phyloP scores from a whole-genome alignment of 2,888 invertebrate species.

The Kryphioiulus occultus region DNA sequence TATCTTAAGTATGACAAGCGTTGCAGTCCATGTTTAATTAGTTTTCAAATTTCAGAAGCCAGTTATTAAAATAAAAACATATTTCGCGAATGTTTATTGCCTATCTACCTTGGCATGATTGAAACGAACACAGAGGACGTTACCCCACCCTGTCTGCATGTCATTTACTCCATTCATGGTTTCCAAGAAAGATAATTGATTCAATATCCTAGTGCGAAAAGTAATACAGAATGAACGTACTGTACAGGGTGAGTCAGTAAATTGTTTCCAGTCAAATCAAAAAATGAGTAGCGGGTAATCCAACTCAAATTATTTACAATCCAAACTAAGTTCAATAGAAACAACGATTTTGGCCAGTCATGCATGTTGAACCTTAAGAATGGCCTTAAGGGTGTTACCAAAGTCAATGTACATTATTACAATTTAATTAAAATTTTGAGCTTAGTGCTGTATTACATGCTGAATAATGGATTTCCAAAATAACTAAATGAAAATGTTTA shows the following conservation, averaged over 20 bases:
- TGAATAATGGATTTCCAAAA: too few relatives aligned
- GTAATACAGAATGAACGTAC: neutral
- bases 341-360: neutral
- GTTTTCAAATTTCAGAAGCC: neutral
- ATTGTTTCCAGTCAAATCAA: neutral
- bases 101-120: slow-evolving; percentile 3
- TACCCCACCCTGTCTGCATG: neutral
- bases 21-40: neutral
- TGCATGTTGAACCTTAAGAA: too few relatives aligned
- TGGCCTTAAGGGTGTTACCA: too few relatives aligned
- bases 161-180: slow-evolving; percentile 1
- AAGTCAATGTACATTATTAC: too few relatives aligned
- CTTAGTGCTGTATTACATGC: too few relatives aligned
- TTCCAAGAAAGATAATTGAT: neutral
- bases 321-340: neutral
- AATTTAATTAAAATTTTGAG: too few relatives aligned
- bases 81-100: neutral
- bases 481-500: neutral
- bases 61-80: neutral
- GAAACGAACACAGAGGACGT: neutral
- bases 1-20: neutral
- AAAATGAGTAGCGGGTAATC: neutral
- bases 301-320: neutral
- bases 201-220: slow-evolving; percentile 8
- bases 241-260: neutral